A percentile compares a stretch with the other conserved stretches of the same genome.
These are phyloP conservation scores for Sarcophaga peregrina DNA, from an alignment of 1,140 invertebrate genomes.

Conservation along the genomic window DNA sequence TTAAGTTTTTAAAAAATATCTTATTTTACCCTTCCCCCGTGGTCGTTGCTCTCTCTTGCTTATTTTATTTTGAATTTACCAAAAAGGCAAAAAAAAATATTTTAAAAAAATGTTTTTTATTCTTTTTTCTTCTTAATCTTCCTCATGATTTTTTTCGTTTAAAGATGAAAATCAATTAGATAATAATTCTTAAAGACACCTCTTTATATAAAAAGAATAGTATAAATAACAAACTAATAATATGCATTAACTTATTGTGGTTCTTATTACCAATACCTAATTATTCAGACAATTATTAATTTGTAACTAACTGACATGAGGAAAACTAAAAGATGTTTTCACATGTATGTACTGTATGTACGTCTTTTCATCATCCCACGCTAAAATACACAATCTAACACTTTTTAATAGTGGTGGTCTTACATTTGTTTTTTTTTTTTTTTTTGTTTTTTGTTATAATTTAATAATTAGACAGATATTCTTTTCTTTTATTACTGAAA, in stretches of 20 bases:
- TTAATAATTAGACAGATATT: too few relatives aligned
- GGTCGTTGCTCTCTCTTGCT: not conserved
- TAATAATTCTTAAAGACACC: conserved; percentile 17
- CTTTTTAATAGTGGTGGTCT: conserved; percentile 1
- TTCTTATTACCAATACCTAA: not conserved
- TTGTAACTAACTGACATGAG: not conserved
- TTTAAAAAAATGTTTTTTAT: not conserved
- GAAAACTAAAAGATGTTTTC: not conserved
- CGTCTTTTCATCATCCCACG: conserved; percentile 4
- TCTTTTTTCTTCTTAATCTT: conserved; percentile 20
- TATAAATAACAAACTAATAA: not conserved
- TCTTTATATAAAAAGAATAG: not conserved
- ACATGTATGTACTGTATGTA: too few relatives aligned
- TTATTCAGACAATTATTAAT: not conserved
- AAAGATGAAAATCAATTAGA: conserved; percentile 25
- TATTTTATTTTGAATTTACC: not conserved
- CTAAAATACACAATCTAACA: conserved; percentile 8
- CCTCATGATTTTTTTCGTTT: conserved; percentile 20
- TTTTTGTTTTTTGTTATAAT: too few relatives aligned
- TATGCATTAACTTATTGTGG: conserved; percentile 12
- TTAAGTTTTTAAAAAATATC: not conserved
- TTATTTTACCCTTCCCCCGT: not conserved
- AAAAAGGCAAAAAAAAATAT: conserved; percentile 18
- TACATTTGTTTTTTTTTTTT: conserved; percentile 4
- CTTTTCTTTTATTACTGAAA: too few relatives aligned